Base-by-base conservation (phyloP, 2,888 invertebrate genomes). In the Diloba caeruleocephala region DNA sequence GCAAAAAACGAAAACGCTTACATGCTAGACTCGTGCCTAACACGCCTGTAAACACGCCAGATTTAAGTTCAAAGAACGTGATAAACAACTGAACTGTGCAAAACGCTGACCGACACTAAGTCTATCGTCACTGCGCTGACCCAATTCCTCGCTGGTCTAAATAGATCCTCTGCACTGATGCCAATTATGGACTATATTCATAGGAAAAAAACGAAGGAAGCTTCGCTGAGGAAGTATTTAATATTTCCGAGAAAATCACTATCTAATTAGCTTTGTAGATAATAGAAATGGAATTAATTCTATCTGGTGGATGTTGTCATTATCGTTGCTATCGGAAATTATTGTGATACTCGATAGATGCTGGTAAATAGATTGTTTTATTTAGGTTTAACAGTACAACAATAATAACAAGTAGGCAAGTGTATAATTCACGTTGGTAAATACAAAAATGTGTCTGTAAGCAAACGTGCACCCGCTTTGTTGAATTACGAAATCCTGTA, bases 121-220 rank as follows among this genome's bases (percentile, higher is more conserved):
- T 49, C 26, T 45, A 31, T n/a, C 17, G 19, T 8, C 41, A 41
- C 37, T 31, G 37, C 61, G 37, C 25, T 66, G 52, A 62, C 52
- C 67, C 52, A 48, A 67, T 61, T 63, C 36, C 8, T 39, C 12
- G 6, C 15, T 41, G 28, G 28, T 48, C 36, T 53, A 62, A 41
- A 67, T 53, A 52, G 54, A 60, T 51, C 67, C 67, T 62, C 51
- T n/a, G 42, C 38, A 17, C 31, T 28, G 39, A 32, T 34, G 52
- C 17, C 45, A 66, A 62, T 66, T 51, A 59, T 43, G 42, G 26
- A 23, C 32, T 9, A 46, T 36, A 29, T 17, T 28, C 51, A 42
- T 45, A 28, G n/a, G n/a, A n/a, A 28, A 34, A 65, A 54, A 46
- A 45, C 9, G 15, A 10, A 17, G 21, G 13, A 54, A 29, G 14